Evolutionary conservation across 1,140 invertebrate species (phyloP).

Genomic region (Leucophenga varia): DNA sequence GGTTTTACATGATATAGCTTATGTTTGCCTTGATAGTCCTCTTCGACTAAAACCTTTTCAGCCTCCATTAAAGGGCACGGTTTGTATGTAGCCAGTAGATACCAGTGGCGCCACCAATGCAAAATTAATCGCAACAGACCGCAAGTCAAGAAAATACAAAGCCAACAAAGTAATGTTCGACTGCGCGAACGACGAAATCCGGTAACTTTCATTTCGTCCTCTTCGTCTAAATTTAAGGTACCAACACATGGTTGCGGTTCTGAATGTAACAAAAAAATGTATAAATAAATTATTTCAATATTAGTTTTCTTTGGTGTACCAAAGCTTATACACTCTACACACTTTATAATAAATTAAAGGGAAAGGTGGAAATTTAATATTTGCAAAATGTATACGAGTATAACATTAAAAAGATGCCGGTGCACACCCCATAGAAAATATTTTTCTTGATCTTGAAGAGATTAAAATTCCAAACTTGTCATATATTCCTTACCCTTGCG

Average conservation of each 20-base stretch:
- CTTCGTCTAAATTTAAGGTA: constrained; percentile 64
- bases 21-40: constrained; percentile 71
- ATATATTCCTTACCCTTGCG: too few relatives aligned
- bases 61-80: constrained; percentile 72
- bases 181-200: constrained; percentile 63
- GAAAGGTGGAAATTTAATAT: too few relatives aligned
- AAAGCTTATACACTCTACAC: too few relatives aligned
- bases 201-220: constrained; percentile 70
- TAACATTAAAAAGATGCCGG: too few relatives aligned
- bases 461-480: too few relatives aligned
- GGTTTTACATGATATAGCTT: constrained; percentile 68
- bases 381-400: too few relatives aligned
- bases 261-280: constrained; percentile 21
- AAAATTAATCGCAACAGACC: constrained; percentile 79
- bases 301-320: too few relatives aligned
- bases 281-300: too few relatives aligned
- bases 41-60: constrained; percentile 75
- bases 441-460: too few relatives aligned
- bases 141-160: constrained; percentile 66
- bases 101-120: constrained; percentile 83
- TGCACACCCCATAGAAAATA: too few relatives aligned
- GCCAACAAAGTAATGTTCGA: constrained; percentile 62
- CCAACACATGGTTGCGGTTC: constrained; percentile 35
- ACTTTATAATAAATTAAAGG: too few relatives aligned
- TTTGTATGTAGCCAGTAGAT: constrained; percentile 72